phyloP scores from a whole-genome alignment of 2,888 invertebrate genomes.

The Tiphia femorata region DNA sequence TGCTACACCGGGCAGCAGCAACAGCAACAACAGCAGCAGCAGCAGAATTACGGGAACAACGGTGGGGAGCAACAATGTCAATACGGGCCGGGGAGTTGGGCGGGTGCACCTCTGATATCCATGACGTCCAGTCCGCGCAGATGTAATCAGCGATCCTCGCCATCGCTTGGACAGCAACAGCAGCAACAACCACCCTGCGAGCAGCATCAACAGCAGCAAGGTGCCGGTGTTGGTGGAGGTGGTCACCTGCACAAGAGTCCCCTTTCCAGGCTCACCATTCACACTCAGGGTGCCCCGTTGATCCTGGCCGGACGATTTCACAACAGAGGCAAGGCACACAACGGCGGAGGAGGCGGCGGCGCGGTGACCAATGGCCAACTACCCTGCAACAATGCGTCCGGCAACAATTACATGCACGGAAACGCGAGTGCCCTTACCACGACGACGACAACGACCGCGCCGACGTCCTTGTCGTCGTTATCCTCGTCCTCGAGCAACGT shows the following conservation, averaged over 20 bases:
- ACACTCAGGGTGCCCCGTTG: slow-evolving; percentile 88
- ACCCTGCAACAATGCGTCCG: slow-evolving; percentile 15
- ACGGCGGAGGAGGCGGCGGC: slow-evolving; percentile 27
- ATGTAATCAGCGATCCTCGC: slow-evolving; percentile 57
- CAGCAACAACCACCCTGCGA: slow-evolving; percentile 43
- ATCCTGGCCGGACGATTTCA: slow-evolving; percentile 79
- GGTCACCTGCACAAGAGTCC: slow-evolving; percentile 67
- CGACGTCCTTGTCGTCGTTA: too few relatives aligned
- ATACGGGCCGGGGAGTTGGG: slow-evolving; percentile 74
- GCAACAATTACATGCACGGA: slow-evolving; percentile 34
- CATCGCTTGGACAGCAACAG: slow-evolving; percentile 46
- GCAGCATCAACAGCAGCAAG: slow-evolving; percentile 41
- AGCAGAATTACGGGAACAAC: slow-evolving; percentile 25
- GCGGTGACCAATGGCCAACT: neutral
- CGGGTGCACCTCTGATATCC: slow-evolving; percentile 85
- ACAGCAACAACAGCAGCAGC: too few relatives aligned
- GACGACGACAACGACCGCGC: slow-evolving; percentile 20
- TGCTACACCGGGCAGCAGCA: slow-evolving; percentile 33
- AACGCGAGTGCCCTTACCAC: too few relatives aligned
- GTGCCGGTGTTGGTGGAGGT: slow-evolving; percentile 41
- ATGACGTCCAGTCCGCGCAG: slow-evolving; percentile 77
- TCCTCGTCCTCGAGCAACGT: slow-evolving; percentile 17
- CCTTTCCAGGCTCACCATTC: slow-evolving; percentile 82
- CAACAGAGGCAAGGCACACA: slow-evolving; percentile 69
- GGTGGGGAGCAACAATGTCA: slow-evolving; percentile 49